Evolutionary conservation across 2,888 invertebrate genomes (phyloP).

Genomic region (Eilema caniola): DNA sequence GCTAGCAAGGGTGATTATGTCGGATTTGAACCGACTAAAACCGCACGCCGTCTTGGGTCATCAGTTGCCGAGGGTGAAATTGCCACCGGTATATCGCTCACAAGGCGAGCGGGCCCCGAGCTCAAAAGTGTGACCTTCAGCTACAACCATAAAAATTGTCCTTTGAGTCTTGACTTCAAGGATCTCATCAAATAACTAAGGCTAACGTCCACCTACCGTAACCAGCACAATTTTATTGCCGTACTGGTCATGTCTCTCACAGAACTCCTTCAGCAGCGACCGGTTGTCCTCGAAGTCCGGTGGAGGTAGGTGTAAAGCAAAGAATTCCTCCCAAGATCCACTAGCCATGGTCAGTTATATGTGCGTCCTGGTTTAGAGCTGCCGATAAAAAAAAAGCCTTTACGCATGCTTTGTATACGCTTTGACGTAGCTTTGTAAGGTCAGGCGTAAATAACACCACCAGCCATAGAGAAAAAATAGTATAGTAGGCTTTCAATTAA

Average conservation of each 20-base stretch:
- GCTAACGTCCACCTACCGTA: constrained; percentile 87
- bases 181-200: not conserved
- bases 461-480: too few species aligned
- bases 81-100: too few species aligned
- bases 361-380: not conserved
- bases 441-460: too few species aligned
- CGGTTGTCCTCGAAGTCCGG: constrained; percentile 92
- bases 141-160: not conserved
- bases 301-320: constrained; percentile 92
- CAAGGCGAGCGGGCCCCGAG: too few species aligned
- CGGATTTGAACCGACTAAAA: too few species aligned
- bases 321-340: constrained; percentile 94
- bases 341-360: constrained; percentile 55
- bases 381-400: not conserved
- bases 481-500: too few species aligned
- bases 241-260: constrained; percentile 89
- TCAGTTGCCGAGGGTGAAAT: too few species aligned
- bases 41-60: too few species aligned
- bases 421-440: not conserved
- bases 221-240: constrained; percentile 92
- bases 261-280: constrained; percentile 91
- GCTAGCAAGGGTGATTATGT: too few species aligned
- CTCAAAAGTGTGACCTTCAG: not conserved
- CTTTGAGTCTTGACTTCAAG: too few species aligned
- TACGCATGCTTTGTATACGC: too few species aligned